Evolutionary conservation across 2,888 invertebrate species (phyloP).

Genomic region (Catocala nupta): DNA sequence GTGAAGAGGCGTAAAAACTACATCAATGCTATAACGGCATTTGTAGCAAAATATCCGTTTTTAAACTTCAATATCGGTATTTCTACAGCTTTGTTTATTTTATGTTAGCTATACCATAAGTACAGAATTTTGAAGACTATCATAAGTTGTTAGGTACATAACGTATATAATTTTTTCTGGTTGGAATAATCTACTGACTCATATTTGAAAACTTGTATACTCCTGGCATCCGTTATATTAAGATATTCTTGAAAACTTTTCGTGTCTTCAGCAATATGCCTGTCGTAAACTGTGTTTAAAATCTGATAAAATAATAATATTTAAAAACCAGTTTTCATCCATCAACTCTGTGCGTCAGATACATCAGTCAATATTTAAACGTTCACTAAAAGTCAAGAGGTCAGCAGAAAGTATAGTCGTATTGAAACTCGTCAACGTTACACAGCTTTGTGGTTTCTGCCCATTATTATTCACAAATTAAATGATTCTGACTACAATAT

Average conservation of each 20-base stretch:
- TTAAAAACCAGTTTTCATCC: slow-evolving; percentile 29
- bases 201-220: no score
- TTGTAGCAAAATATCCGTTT: no score
- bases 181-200: no score
- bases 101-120: no score
- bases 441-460: slow-evolving; percentile 34
- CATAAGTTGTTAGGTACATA: no score
- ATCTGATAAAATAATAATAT: slow-evolving; percentile 17
- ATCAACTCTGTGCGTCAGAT: slow-evolving; percentile 23
- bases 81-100: no score
- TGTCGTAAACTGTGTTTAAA: background rate
- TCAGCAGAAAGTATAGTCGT: slow-evolving; percentile 41
- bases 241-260: no score
- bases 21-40: slow-evolving; percentile 1
- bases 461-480: slow-evolving; percentile 27
- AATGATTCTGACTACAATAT: slow-evolving; percentile 32
- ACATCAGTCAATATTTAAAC: slow-evolving; percentile 24
- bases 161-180: no score
- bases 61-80: no score
- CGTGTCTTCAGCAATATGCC: background rate
- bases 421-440: slow-evolving; percentile 33
- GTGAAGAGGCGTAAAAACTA: background rate
- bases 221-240: no score
- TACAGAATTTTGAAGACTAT: no score
- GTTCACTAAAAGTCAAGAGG: slow-evolving; percentile 33